Percentiles rank a stretch among this genome's conserved stretches.
phyloP scores from a whole-genome alignment of 2,113 vertebrate genomes.

The Ovis aries region ARS-UI_Ramb_v3.0 NC_056057.1:76400501-76401000 shows the following conservation, averaged over 20 bases:
- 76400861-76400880: not conserved
- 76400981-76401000: not conserved
- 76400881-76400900: not conserved
- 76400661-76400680: not conserved
- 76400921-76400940: not conserved
- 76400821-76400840: not conserved
- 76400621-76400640: not conserved
- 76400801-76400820: not conserved
- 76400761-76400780: not conserved
- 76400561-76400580: not conserved
- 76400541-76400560: not conserved
- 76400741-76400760: not conserved
- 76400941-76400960: not conserved
- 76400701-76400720: not conserved
- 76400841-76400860: not conserved
- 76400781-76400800: not conserved
- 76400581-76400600: not conserved
- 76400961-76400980: not conserved
- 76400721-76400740: not conserved
- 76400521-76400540: not conserved
- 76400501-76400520: rapidly evolving
- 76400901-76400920: not conserved
- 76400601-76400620: not conserved
- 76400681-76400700: not conserved
- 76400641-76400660: not conserved